Evolutionary conservation across 2,797 vertebrate genomes (phyloP), one percentile per base, ranked within the genome.

Genomic region (Anabacerthia variegaticeps): DNA sequence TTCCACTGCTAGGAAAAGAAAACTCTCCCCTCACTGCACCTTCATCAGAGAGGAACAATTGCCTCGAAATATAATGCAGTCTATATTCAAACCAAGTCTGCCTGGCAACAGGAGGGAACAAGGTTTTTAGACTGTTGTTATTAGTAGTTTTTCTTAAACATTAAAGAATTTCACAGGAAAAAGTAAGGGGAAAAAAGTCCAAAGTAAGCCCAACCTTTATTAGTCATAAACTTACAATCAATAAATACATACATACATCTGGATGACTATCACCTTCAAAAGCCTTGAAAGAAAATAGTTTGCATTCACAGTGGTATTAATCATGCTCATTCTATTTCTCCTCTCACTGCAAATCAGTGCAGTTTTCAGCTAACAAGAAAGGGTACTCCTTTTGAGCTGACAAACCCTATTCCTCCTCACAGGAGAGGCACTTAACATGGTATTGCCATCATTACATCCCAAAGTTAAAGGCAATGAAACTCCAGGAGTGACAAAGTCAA

Each of bases 381-480:
- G 97, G 98, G 97, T 98, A 97, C 97, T 96, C 97, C 98, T 97
- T 97, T 98, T 97, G 97, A 98, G 93, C 81, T 32, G 96, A 95
- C 95, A 98, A 96, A 92, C 87, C 94, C 67, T 89, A 84, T 94
- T 85, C 85, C 96, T 95, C 96, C 97, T 96, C 94, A 96, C 95
- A 98, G 96, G 96, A 98, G 95, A 96, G 28, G 96, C 97, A 98
- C 96, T 98, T 98, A 98, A 97, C 97, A 91, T 98, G 97, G 96
- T 92, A 95, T 96, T 96, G 97, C 92, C 96, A 95, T 98, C 98
- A 97, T 98, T 98, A 98, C 96, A 97, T 96, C 95, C 97, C 97
- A 97, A 97, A 97, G 98, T 98, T 98, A 97, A 89, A 97, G 94
- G 98, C 98, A 98, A 97, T 98, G 98, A 98, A 98, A 98, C 98